Evolutionary conservation across 2,888 invertebrate genomes (phyloP), one percentile per base, ranked within the genome.

Genomic region (Nymphalis polychloros): DNA sequence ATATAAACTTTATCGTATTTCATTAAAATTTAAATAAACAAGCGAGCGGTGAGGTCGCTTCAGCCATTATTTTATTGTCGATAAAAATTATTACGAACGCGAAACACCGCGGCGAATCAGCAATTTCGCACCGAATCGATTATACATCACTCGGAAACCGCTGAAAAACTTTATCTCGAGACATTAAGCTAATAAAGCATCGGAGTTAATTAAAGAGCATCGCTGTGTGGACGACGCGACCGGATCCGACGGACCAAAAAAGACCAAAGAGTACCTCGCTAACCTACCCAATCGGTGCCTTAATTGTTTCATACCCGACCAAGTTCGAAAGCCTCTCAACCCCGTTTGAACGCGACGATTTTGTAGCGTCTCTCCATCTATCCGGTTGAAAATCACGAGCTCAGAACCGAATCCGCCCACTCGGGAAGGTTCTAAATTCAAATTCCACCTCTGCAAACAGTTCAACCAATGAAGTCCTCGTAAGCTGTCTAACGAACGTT

Each of bases 101-200:
- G 72, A 41, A 74, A 71, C 72, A 68, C 27, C 27, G 55, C 55
- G 57, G 35, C 41, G 41, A 69, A 73, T 62, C 72, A 70, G 81
- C 79, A 82, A 82, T 82, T 81, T 81, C 79, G 79, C 75, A 71
- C 74, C 70, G 76, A 78, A 82, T 80, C 80, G 81, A 83, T 84
- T 83, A 81, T 79, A 81, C 77, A 75, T 75, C 75, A 81, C 80
- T 79, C 79, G 77, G 76, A 81, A 84, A 84, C 80, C 79, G 81
- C 74, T 81, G 83, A 84, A 83, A 83, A 82, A 79, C 81, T 83
- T 85, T 87, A 87, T 84, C 85, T 84, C 84, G 82, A 83, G 82
- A 85, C 84, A 88, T 88, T 90, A 86, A 79, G 84, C 86, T 89
- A 93, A 93, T 94, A 93, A 93, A 93, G 92, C 91, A 92, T 93